Evolutionary conservation across 2,113 vertebrate genomes (phyloP).

Genomic region (Oriolus oriolus): DNA sequence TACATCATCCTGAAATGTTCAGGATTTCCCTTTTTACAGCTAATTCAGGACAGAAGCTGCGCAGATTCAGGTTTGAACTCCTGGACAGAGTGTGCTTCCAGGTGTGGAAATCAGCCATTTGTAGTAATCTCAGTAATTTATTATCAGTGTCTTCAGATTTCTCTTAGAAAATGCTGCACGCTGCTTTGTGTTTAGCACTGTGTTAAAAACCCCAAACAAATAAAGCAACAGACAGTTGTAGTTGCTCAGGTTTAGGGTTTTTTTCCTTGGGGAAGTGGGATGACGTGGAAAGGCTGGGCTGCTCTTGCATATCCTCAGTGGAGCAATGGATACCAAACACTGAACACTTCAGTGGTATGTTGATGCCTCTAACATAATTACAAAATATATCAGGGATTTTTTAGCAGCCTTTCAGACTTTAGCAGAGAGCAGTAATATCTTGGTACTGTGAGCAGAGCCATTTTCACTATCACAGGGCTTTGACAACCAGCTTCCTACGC

Average conservation of each 20-base stretch:
- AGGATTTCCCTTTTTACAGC: not conserved
- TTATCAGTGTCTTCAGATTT: not conserved
- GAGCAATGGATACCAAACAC: conserved; percentile 24
- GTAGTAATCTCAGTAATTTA: not conserved
- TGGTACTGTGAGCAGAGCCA: conserved; percentile 40
- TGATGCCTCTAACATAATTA: conserved; percentile 33
- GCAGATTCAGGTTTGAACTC: not conserved
- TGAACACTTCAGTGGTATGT: not conserved
- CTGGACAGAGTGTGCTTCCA: not conserved
- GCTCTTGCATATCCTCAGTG: not conserved
- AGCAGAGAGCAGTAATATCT: conserved; percentile 48
- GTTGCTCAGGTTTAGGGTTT: not conserved
- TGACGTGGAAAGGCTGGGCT: not conserved
- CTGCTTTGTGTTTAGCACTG: not conserved
- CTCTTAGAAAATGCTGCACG: not conserved
- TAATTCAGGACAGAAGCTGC: not conserved
- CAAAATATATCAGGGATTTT: conserved; percentile 22
- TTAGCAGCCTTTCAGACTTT: conserved; percentile 18
- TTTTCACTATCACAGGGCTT: conserved; percentile 58
- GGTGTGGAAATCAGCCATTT: not conserved
- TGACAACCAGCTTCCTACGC: conserved; percentile 59
- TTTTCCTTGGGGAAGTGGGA: not conserved
- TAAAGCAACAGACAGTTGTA: not conserved
- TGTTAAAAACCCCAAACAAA: not conserved
- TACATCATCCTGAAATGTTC: not conserved